Evolutionary conservation across 1,140 invertebrate genomes (phyloP).

Genomic region (Zaprionus gabonicus): DNA sequence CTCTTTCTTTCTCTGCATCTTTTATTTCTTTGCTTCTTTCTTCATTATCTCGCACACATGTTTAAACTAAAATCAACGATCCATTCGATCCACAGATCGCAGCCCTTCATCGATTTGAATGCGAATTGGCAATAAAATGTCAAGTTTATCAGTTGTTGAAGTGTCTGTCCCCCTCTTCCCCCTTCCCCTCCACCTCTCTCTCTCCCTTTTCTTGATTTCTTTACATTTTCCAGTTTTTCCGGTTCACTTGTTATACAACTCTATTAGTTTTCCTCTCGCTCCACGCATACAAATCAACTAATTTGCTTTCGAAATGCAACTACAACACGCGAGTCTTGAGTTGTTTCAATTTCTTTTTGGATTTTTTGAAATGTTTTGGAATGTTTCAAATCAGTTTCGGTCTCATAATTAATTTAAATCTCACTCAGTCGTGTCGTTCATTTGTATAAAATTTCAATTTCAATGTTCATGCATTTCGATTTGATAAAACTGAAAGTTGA

Average conservation of each 20-base stretch:
- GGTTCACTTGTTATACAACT: conserved; percentile 74
- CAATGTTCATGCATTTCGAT: conserved; percentile 70
- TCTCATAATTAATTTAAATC: conserved; percentile 77
- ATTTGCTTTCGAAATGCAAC: conserved; percentile 55
- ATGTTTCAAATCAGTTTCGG: background rate
- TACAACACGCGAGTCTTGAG: conserved; percentile 19
- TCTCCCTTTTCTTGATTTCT: conserved; percentile 17
- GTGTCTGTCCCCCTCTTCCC: background rate
- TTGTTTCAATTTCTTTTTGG: background rate
- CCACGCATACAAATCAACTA: conserved; percentile 76
- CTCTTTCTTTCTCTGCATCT: background rate
- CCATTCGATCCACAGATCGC: conserved; percentile 36
- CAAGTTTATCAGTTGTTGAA: conserved; percentile 75
- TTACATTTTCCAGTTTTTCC: conserved; percentile 59
- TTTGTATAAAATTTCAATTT: conserved; percentile 80
- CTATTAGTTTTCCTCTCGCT: conserved; percentile 71
- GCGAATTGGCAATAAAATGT: conserved; percentile 76
- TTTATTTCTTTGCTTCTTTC: conserved; percentile 4
- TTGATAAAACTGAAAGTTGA: conserved; percentile 28
- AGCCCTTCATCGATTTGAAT: conserved; percentile 53
- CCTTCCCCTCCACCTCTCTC: background rate
- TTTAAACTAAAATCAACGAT: conserved; percentile 36
- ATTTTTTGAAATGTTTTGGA: background rate
- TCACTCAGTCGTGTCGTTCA: conserved; percentile 38
- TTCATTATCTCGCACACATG: conserved; percentile 46